These are phyloP conservation scores for Anser brachyrhynchus DNA, from an alignment of 2,113 vertebrate species.

Conservation along the genomic window DNA sequence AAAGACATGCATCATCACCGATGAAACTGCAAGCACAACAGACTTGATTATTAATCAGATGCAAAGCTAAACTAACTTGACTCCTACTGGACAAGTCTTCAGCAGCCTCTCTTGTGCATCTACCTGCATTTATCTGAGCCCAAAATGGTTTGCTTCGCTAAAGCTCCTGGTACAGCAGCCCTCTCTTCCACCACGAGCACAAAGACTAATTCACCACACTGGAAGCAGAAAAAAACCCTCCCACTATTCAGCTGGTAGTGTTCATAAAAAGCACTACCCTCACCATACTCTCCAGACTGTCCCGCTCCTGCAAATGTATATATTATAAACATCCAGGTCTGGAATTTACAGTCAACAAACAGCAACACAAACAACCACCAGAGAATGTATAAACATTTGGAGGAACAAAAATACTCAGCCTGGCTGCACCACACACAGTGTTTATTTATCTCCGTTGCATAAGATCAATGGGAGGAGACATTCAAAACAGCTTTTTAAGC, in stretches of 20 bases:
- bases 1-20: not conserved
- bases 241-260: slow-evolving; percentile 30
- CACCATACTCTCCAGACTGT: slow-evolving; percentile 7
- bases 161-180: not conserved
- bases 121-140: slow-evolving; percentile 15
- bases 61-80: slow-evolving; percentile 29
- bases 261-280: slow-evolving; percentile 1
- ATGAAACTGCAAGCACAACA: not conserved
- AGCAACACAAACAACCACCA: slow-evolving; percentile 53
- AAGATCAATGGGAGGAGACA: slow-evolving; percentile 63
- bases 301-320: slow-evolving; percentile 41
- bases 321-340: slow-evolving; percentile 66
- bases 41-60: slow-evolving; percentile 2
- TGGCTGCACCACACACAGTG: slow-evolving; percentile 57
- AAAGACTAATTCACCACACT: slow-evolving; percentile 37
- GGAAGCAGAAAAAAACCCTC: not conserved
- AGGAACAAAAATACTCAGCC: slow-evolving; percentile 53
- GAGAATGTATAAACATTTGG: slow-evolving; percentile 62
- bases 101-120: not conserved
- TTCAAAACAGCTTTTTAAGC: slow-evolving; percentile 70
- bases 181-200: slow-evolving; percentile 21
- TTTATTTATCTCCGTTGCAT: slow-evolving; percentile 69
- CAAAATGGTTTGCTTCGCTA: slow-evolving; percentile 6
- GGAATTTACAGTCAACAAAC: slow-evolving; percentile 71
- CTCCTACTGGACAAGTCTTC: slow-evolving; percentile 4